A percentile compares a stretch with the other conserved stretches of the same genome.
phyloP scores from a whole-genome alignment of 2,113 vertebrate genomes.

The Menura novaehollandiae region DNA sequence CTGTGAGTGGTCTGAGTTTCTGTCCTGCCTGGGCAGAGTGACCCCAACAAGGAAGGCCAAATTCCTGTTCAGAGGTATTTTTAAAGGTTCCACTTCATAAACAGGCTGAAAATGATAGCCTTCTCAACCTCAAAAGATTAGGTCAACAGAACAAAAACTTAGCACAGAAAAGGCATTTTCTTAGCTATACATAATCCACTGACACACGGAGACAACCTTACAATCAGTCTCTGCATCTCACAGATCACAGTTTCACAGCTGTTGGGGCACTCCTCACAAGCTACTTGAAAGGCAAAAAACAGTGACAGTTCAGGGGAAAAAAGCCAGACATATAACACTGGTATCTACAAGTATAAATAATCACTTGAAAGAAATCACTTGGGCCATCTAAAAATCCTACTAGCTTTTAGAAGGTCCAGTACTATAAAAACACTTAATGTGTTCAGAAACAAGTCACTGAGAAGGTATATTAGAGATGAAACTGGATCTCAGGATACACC shows the following conservation, averaged over 20 bases:
- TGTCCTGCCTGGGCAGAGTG: not conserved
- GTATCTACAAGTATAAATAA: not conserved
- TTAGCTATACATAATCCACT: not conserved
- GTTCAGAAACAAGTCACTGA: not conserved
- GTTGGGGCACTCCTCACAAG: not conserved
- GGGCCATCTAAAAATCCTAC: not conserved
- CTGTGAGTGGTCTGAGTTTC: not conserved
- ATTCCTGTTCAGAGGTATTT: constrained; percentile 50
- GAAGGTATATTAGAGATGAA: not conserved
- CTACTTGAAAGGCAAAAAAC: not conserved
- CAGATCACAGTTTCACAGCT: not conserved
- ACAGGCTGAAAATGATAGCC: constrained; percentile 11
- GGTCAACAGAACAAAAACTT: not conserved
- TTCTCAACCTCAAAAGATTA: constrained; percentile 14
- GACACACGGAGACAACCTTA: not conserved
- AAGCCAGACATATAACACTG: too few species aligned
- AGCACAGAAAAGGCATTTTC: not conserved
- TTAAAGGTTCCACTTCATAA: constrained; percentile 36
- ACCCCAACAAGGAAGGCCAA: not conserved
- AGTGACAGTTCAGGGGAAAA: not conserved
- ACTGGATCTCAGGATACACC: accelerated
- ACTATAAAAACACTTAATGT: accelerated
- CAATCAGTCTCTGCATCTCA: not conserved
- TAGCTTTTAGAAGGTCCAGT: not conserved
- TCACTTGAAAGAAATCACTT: not conserved